Percentiles rank a stretch among this genome's conserved stretches.
These are phyloP conservation scores for Corythaixoides concolor DNA, from an alignment of 2,113 vertebrate genomes.

Conservation along the genomic window DNA sequence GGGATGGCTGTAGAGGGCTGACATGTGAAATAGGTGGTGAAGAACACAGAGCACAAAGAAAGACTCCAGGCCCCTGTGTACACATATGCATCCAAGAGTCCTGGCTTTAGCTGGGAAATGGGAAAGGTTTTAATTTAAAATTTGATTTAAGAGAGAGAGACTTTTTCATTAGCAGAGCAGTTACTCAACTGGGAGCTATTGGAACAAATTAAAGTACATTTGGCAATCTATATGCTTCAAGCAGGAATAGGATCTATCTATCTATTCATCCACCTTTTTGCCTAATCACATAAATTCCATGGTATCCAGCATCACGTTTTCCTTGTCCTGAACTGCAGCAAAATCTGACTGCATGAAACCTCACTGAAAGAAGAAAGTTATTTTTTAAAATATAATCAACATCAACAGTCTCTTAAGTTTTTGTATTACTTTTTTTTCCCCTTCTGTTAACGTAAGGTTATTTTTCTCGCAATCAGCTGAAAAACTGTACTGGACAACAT, in stretches of 20 bases:
- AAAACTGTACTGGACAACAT: not conserved
- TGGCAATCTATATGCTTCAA: slow-evolving; percentile 72
- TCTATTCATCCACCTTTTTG: slow-evolving; percentile 68
- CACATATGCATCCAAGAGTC: slow-evolving; percentile 17
- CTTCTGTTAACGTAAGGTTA: not conserved
- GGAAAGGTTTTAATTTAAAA: slow-evolving; percentile 76
- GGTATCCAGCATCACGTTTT: slow-evolving; percentile 10
- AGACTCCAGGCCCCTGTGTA: not conserved
- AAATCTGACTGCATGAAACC: slow-evolving; percentile 21
- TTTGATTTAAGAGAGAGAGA: slow-evolving; percentile 69
- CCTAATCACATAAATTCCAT: slow-evolving; percentile 58
- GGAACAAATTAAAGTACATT: slow-evolving; percentile 75
- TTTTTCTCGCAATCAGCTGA: not conserved
- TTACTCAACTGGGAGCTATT: slow-evolving; percentile 73
- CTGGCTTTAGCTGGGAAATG: slow-evolving; percentile 66
- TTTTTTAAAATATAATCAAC: not conserved
- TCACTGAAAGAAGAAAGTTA: not conserved
- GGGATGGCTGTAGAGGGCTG: not conserved
- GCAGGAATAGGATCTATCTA: slow-evolving; percentile 57
- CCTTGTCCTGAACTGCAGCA: not conserved
- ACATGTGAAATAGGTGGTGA: not conserved
- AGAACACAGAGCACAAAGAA: slow-evolving; percentile 36
- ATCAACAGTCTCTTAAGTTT: not conserved
- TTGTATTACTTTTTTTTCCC: not conserved
- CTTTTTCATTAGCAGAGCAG: slow-evolving; percentile 67